Evolutionary conservation across 2,888 invertebrate species (phyloP).

Genomic region (Drosophila atroscutellata): DNA sequence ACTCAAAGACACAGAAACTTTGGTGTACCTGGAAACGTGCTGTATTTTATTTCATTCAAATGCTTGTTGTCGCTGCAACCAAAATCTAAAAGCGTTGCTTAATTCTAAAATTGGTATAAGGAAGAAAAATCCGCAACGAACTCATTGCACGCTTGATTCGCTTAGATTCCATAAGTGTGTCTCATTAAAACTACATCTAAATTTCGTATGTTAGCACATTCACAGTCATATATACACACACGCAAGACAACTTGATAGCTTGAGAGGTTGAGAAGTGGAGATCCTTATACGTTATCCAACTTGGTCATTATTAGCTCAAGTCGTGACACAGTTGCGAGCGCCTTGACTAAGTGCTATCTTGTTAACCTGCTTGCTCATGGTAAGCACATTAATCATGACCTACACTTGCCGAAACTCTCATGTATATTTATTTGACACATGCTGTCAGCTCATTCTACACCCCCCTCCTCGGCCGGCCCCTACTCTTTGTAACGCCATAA

Average conservation of each 20-base stretch:
- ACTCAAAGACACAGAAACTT: not conserved
- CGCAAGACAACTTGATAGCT: conserved; percentile 1
- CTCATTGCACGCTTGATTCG: not conserved
- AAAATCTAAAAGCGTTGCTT: not conserved
- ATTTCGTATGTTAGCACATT: conserved; percentile 7
- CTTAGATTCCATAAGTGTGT: conserved; percentile 20
- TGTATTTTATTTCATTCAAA: not conserved
- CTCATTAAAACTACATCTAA: conserved; percentile 13
- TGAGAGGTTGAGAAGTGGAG: conserved; percentile 4
- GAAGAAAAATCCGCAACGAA: not conserved
- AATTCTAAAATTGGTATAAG: not conserved
- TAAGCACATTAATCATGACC: conserved; percentile 50
- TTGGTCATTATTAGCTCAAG: conserved; percentile 50
- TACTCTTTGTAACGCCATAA: not conserved
- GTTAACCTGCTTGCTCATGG: conserved; percentile 49
- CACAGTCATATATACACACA: not conserved
- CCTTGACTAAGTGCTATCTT: conserved; percentile 50
- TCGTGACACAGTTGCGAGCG: conserved; percentile 44
- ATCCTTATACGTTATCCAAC: conserved; percentile 20
- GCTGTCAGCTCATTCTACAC: not conserved
- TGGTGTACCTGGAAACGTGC: not conserved
- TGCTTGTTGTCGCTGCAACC: not conserved
- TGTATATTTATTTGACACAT: conserved; percentile 38
- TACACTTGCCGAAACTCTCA: conserved; percentile 39
- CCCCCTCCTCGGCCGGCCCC: not conserved